Evolutionary conservation across 2,113 vertebrate genomes (phyloP).

Genomic region (Nerophis lumbriciformis): DNA sequence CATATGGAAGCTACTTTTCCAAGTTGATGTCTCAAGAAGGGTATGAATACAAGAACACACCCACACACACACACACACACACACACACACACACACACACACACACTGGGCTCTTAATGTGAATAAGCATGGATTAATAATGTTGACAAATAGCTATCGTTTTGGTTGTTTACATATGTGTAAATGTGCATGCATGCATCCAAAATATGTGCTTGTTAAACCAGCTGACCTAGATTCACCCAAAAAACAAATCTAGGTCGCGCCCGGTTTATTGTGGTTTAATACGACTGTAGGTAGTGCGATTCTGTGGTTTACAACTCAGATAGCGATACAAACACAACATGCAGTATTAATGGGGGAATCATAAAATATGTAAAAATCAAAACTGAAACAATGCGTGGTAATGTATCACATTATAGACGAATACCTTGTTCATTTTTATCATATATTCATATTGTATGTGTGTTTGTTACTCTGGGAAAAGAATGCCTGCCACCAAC

Average conservation of each 20-base stretch:
- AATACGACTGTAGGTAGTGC: background rate
- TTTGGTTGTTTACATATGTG: background rate
- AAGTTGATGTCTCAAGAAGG: too few relatives aligned
- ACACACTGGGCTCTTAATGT: constrained; percentile 4
- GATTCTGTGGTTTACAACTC: background rate
- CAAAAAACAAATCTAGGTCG: constrained; percentile 4
- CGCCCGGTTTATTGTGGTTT: constrained; percentile 1
- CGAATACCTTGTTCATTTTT: too few relatives aligned
- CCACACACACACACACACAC: background rate
- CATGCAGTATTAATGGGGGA: too few relatives aligned
- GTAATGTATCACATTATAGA: too few relatives aligned
- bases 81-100: constrained; percentile 24
- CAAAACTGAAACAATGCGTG: too few relatives aligned
- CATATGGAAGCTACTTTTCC: too few relatives aligned
- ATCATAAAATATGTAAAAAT: too few relatives aligned
- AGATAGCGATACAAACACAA: too few relatives aligned
- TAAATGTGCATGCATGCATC: background rate
- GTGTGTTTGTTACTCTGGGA: background rate
- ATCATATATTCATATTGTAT: too few relatives aligned
- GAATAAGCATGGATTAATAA: constrained; percentile 12
- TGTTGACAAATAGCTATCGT: background rate
- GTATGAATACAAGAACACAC: too few relatives aligned
- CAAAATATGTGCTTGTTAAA: background rate
- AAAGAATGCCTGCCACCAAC: background rate
- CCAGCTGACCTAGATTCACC: background rate